Conservation (phyloP, 2,888 invertebrate species). For the Ophonus ardosiacus region DNA sequence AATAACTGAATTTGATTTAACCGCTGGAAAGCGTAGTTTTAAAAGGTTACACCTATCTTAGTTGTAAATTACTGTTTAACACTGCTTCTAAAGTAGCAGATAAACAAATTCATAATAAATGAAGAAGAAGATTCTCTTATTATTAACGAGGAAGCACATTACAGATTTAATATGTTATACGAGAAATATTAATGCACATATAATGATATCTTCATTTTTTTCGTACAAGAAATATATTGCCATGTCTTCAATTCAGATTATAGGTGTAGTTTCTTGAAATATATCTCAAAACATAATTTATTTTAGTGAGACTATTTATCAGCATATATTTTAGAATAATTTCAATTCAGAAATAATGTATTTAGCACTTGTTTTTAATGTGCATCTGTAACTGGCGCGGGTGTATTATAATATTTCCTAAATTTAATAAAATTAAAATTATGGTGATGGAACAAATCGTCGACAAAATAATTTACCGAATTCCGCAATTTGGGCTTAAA, state of each 20-base stretch:
- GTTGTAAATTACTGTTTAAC: constrained; percentile 45
- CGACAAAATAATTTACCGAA: too few species aligned
- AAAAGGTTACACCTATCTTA: constrained; percentile 46
- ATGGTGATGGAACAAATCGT: too few species aligned
- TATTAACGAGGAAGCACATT: background rate
- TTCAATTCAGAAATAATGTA: background rate
- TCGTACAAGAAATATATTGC: too few species aligned
- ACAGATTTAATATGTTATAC: background rate
- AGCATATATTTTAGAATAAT: background rate
- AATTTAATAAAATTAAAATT: too few species aligned
- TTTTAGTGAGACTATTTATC: background rate
- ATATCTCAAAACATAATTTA: background rate
- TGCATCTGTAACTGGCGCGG: too few species aligned
- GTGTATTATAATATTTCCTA: too few species aligned
- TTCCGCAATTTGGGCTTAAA: too few species aligned
- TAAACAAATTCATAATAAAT: constrained; percentile 21
- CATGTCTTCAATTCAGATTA: too few species aligned
- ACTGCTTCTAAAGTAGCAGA: constrained; percentile 40
- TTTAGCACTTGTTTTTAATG: background rate
- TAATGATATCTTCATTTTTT: background rate
- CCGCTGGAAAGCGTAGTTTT: constrained; percentile 6
- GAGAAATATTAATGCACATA: background rate
- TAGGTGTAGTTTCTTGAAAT: too few species aligned
- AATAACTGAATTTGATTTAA: constrained; percentile 44
- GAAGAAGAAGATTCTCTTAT: constrained; percentile 2